Conservation (phyloP, 2,113 vertebrate genomes). For the Hipposideros armiger region DNA sequence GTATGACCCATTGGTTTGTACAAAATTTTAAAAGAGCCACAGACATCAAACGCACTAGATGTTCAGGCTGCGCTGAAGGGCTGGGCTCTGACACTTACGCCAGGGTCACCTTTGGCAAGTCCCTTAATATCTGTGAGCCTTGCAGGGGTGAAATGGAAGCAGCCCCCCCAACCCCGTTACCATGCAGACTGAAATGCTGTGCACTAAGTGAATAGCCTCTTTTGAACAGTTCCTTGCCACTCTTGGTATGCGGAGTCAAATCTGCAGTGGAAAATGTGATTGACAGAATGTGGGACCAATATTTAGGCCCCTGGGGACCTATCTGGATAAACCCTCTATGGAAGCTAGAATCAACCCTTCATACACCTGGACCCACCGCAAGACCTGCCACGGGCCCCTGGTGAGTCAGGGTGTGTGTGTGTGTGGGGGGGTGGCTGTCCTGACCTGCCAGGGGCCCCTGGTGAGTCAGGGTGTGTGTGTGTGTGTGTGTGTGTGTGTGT, state of each 20-base stretch:
- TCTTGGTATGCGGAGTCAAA: background rate
- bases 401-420: background rate
- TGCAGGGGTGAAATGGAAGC: background rate
- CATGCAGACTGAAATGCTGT: background rate
- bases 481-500: no score
- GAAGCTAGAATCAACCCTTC: background rate
- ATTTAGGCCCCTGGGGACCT: background rate
- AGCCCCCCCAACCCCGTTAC: background rate
- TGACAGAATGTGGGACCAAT: background rate
- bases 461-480: background rate
- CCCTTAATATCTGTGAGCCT: background rate
- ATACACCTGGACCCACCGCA: background rate
- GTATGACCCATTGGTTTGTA: background rate
- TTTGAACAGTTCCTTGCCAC: background rate
- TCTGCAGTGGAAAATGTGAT: background rate
- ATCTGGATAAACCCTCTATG: background rate
- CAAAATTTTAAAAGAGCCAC: background rate
- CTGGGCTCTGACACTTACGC: background rate
- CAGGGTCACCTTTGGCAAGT: background rate
- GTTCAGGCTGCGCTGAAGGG: background rate
- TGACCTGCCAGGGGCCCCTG: background rate
- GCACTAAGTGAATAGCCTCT: background rate
- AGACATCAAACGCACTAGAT: background rate
- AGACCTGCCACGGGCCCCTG: background rate
- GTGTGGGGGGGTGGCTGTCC: no score